Evolutionary conservation across 2,888 invertebrate genomes (phyloP).

Genomic region (Harmothoe impar): DNA sequence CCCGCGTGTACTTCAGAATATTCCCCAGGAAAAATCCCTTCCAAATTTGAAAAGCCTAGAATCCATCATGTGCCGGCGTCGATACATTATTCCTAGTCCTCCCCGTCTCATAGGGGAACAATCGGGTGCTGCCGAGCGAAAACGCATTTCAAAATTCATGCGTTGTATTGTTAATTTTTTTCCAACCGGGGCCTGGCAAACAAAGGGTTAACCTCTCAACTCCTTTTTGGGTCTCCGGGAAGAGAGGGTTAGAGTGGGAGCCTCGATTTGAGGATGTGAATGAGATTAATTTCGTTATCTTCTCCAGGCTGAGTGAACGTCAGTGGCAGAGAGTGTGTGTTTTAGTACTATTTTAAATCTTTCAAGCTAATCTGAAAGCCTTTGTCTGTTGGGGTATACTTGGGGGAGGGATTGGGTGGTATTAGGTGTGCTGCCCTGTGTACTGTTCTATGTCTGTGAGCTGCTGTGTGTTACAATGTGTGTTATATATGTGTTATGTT

Average conservation of each 20-base stretch:
- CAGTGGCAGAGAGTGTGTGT: neutral
- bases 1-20: neutral
- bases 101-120: neutral
- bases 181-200: neutral
- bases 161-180: neutral
- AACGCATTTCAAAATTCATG: neutral
- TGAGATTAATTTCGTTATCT: neutral
- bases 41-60: conserved; percentile 19
- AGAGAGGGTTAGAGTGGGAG: neutral
- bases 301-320: neutral
- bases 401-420: neutral
- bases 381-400: neutral
- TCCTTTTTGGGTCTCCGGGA: neutral
- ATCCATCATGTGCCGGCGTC: neutral
- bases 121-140: neutral
- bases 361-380: neutral
- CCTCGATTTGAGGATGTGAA: neutral
- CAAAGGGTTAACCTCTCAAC: conserved; percentile 33
- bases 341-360: neutral
- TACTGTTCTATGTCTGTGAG: neutral
- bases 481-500: neutral
- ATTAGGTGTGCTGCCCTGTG: neutral
- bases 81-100: too few relatives aligned
- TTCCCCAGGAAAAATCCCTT: neutral
- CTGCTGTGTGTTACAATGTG: neutral